Conservation (phyloP, 2,113 vertebrate species). For the Carettochelys insculpta region DNA sequence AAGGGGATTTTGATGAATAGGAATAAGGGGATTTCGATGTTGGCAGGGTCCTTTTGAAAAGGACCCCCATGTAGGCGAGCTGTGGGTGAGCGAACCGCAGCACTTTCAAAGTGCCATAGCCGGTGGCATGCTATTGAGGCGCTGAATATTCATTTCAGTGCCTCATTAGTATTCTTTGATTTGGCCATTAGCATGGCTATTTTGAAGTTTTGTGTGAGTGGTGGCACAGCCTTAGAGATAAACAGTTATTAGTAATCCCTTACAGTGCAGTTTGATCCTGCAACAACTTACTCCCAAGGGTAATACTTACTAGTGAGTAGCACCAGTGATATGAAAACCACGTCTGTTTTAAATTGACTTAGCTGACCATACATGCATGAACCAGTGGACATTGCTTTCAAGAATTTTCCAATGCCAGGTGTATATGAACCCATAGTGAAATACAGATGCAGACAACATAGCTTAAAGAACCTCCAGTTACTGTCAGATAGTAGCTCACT, state of each 20-base stretch:
- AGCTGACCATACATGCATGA: not conserved
- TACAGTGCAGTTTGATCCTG: not conserved
- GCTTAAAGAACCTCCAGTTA: not conserved
- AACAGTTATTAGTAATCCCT: not conserved
- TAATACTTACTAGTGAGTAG: not conserved
- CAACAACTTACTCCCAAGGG: not conserved
- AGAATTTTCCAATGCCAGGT: not conserved
- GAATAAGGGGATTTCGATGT: too few species aligned
- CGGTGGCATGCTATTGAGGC: too few species aligned
- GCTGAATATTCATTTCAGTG: too few species aligned
- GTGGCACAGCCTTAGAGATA: not conserved
- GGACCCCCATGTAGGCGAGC: too few species aligned
- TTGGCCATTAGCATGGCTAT: too few species aligned
- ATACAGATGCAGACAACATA: not conserved
- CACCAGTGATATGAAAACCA: fast-evolving
- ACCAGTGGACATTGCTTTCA: not conserved
- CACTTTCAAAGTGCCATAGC: too few species aligned
- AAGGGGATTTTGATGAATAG: too few species aligned
- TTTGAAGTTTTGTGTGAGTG: too few species aligned
- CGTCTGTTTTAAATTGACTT: not conserved
- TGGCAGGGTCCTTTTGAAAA: too few species aligned
- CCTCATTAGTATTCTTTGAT: too few species aligned
- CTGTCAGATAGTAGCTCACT: not conserved
- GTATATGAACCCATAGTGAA: not conserved
- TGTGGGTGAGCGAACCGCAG: too few species aligned